phyloP scores from a whole-genome alignment of 2,797 vertebrate species.

The Rhinogobio ventralis region DNA sequence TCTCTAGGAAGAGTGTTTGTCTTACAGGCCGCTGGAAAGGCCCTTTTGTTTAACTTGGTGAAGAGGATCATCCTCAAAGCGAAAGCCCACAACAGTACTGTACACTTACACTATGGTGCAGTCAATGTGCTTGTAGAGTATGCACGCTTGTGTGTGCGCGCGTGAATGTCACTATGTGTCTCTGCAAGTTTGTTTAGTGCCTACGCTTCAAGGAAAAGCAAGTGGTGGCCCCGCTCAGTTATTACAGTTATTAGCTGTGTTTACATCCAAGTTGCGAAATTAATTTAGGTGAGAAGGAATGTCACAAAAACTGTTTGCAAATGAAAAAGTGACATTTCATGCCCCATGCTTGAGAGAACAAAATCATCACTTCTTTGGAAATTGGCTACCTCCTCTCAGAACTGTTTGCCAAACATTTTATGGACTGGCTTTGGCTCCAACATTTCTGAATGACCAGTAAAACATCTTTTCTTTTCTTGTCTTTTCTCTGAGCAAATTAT shows the following conservation, averaged over 20 bases:
- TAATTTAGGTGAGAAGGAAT: neutral
- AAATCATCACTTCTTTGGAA: constrained; percentile 1
- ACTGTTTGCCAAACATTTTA: neutral
- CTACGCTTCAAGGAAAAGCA: constrained; percentile 18
- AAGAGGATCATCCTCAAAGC: constrained; percentile 76
- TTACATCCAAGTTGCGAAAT: neutral
- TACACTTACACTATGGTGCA: constrained; percentile 66
- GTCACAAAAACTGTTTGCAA: neutral
- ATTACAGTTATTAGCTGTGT: constrained; percentile 10
- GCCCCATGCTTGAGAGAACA: neutral
- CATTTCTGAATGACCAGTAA: neutral
- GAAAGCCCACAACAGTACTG: constrained; percentile 61
- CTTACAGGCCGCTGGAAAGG: constrained; percentile 78
- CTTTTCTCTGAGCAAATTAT: neutral
- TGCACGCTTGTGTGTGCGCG: neutral
- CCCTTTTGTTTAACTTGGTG: constrained; percentile 83
- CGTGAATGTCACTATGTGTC: neutral
- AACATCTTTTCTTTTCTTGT: neutral
- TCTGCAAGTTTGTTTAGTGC: neutral
- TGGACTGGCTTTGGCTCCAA: neutral
- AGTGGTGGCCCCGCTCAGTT: neutral
- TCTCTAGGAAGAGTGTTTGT: constrained; percentile 83
- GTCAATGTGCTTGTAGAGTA: neutral
- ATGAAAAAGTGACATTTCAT: neutral
- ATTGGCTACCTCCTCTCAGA: neutral